Percentiles rank a stretch among this genome's conserved stretches.
These are phyloP conservation scores for Pluvialis apricaria DNA, from an alignment of 2,113 vertebrate genomes.

Conservation along the genomic window DNA sequence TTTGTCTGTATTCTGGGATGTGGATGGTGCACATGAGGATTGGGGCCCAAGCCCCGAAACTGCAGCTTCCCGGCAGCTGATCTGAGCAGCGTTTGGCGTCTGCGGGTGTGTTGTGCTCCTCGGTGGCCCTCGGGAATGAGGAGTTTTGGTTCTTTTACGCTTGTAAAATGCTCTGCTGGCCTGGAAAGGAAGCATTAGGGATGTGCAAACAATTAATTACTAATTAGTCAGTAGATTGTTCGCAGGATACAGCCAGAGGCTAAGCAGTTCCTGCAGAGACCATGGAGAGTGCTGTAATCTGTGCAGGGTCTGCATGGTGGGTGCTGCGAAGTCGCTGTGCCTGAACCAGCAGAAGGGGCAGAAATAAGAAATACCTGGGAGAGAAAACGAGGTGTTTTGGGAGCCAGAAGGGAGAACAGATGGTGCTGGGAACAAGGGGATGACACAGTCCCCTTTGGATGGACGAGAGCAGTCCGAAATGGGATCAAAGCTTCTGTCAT, in stretches of 20 bases:
- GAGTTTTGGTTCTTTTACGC: background rate
- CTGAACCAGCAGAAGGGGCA: background rate
- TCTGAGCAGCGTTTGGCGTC: background rate
- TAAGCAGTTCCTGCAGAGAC: background rate
- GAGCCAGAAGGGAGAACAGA: background rate
- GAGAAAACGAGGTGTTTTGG: rapidly evolving
- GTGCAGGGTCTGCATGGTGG: rapidly evolving
- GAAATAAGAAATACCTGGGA: background rate
- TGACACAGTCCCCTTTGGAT: background rate
- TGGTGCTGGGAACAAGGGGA: background rate
- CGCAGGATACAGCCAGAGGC: background rate
- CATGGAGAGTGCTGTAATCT: rapidly evolving
- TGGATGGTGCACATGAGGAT: rapidly evolving
- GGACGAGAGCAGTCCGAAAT: background rate
- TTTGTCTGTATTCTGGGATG: background rate
- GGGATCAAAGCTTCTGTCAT: background rate
- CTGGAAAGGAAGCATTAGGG: background rate
- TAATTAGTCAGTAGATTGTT: background rate
- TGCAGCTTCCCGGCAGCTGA: background rate
- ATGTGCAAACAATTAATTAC: slow-evolving; percentile 20
- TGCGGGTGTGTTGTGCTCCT: rapidly evolving
- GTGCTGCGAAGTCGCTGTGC: rapidly evolving
- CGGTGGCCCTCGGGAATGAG: rapidly evolving
- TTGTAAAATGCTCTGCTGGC: background rate
- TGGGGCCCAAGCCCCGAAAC: background rate